These are phyloP conservation scores for Morone saxatilis DNA, from an alignment of 2,113 vertebrate species.

Conservation along the genomic window DNA sequence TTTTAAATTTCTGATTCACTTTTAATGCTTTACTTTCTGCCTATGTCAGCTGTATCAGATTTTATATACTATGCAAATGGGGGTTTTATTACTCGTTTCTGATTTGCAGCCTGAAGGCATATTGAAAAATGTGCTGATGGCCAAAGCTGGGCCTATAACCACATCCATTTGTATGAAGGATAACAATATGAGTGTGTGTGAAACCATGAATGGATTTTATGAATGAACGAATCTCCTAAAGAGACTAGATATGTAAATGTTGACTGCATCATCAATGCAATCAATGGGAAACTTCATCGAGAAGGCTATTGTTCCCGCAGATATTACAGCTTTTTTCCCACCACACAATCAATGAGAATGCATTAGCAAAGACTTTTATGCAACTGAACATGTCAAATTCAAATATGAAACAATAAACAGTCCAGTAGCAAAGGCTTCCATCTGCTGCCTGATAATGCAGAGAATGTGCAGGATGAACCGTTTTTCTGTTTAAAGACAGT, in stretches of 20 bases:
- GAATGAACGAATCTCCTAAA: neutral
- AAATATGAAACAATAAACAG: slow-evolving; percentile 29
- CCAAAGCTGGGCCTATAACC: neutral
- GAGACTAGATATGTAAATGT: neutral
- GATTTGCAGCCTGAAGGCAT: slow-evolving; percentile 26
- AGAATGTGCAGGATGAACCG: slow-evolving; percentile 3
- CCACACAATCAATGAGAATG: neutral
- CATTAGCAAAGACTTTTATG: neutral
- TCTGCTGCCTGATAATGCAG: slow-evolving; percentile 33
- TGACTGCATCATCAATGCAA: slow-evolving; percentile 9
- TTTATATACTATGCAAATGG: slow-evolving; percentile 33
- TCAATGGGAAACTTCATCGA: slow-evolving; percentile 29
- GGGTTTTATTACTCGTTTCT: slow-evolving; percentile 30
- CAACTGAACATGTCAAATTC: slow-evolving; percentile 5
- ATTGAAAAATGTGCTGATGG: slow-evolving; percentile 33
- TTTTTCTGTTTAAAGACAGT: slow-evolving; percentile 51
- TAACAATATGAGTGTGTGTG: slow-evolving; percentile 24
- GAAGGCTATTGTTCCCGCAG: neutral
- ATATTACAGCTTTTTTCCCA: neutral
- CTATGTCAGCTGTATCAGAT: slow-evolving; percentile 23
- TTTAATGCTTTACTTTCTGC: slow-evolving; percentile 5
- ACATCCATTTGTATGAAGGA: slow-evolving; percentile 28
- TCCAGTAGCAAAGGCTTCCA: slow-evolving; percentile 1
- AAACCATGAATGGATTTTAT: slow-evolving; percentile 10
- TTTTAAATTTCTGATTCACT: slow-evolving; percentile 2